A percentile compares a stretch with the other conserved stretches of the same genome.
phyloP scores from a whole-genome alignment of 2,113 vertebrate genomes.

The Notarius quadriscutis region DNA sequence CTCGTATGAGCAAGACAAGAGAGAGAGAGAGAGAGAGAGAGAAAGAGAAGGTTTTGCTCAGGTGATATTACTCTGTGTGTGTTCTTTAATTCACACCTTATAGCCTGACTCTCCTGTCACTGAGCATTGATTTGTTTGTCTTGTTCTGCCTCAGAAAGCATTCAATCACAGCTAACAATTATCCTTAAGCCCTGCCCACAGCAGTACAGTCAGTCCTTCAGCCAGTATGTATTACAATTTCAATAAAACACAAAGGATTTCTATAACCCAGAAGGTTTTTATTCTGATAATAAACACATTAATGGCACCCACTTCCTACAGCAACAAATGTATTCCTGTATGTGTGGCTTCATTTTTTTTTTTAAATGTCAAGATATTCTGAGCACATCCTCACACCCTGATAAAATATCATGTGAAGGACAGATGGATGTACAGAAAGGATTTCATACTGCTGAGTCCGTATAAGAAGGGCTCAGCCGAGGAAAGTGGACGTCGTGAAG shows the following conservation, averaged over 20 bases:
- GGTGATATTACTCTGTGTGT: constrained; percentile 4
- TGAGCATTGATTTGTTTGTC: constrained; percentile 3
- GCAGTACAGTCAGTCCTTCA: neutral
- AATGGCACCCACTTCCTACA: neutral
- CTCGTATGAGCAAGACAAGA: neutral
- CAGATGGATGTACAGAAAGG: neutral
- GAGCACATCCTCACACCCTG: neutral
- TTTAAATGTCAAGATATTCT: neutral
- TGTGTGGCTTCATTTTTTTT: neutral
- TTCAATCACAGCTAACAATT: neutral
- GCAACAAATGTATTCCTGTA: neutral
- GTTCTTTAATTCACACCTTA: neutral
- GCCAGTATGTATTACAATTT: neutral
- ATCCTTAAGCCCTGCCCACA: neutral
- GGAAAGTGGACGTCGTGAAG: neutral
- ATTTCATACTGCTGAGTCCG: neutral
- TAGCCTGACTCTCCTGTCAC: neutral
- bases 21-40: neutral
- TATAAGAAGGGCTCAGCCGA: neutral
- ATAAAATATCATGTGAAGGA: neutral
- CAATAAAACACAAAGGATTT: neutral
- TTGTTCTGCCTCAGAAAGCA: neutral
- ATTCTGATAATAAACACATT: neutral
- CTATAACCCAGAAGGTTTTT: neutral
- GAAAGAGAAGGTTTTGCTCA: neutral